Evolutionary conservation across 2,888 invertebrate species (phyloP), one percentile per base, ranked within the genome.

Genomic region (Adineta ricciae): DNA sequence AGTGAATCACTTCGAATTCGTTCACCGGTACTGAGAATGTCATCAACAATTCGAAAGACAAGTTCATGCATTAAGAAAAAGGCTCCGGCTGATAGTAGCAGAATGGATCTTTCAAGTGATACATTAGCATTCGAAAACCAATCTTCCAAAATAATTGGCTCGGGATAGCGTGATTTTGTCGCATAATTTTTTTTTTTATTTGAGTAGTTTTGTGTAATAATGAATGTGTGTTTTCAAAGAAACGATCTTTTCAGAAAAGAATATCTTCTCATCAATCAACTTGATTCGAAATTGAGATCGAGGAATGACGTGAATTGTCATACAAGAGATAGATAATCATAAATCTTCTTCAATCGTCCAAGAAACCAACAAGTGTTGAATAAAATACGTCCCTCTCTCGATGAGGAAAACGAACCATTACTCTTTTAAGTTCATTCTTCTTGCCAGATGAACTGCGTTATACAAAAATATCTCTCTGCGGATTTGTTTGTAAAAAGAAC

Each of bases 81-180:
- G 3, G 2, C 19, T 32, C 3, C 0, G 2, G 8, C 7, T 0
- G 19, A 3, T 16, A 5, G 4, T 1, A 1, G 8, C 0, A 36
- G 4, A 64, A 16, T 64, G 19, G 0, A 16, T 32, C 4, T 32
- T 64, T 32, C 16, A 32, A 32, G 32, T 4, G 19, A 36, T 1
- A 1, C 5, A 14, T 5, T 27, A 19, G 1, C 32, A 19, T 64
- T 32, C 1, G 2, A 32, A 32, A 5, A 27, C 16, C 64, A 9
- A 16, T n/a, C 32, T 27, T 2, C 50, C 2, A 50, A 64, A n/a
- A 1, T 2, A 4, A 64, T 1, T 5, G 32, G 16, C 19, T 14
- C 19, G 32, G 7, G 16, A 19, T 64, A 36, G 16, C 19, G 19
- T 16, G 5, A 7, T 0, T 32, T 11, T 14, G 27, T 32, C n/a